phyloP scores from a whole-genome alignment of 2,113 vertebrate genomes.

The Rhinolophus ferrumequinum region DNA sequence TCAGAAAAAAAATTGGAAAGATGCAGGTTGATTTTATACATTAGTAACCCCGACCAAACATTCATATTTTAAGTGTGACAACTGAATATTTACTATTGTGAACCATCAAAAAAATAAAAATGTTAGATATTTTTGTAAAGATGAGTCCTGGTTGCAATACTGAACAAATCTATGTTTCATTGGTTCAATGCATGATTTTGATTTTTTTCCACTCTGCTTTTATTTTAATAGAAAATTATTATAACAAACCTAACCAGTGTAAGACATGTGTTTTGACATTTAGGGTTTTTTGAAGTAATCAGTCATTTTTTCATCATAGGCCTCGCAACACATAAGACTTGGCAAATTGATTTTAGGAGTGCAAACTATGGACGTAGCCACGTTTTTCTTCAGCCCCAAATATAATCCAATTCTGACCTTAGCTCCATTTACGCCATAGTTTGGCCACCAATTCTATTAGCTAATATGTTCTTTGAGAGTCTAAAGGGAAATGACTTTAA shows the following conservation, averaged over 20 bases:
- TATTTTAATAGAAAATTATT: not conserved
- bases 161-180: not conserved
- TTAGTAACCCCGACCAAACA: not conserved
- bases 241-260: not conserved
- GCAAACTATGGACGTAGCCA: not conserved
- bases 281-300: not conserved
- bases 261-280: not conserved
- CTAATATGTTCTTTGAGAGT: constrained; percentile 9
- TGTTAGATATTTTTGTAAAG: not conserved
- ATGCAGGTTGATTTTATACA: not conserved
- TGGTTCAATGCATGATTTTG: not conserved
- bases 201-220: not conserved
- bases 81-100: not conserved
- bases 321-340: not conserved
- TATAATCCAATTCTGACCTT: constrained; percentile 26
- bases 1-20: not conserved
- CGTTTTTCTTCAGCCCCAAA: not conserved
- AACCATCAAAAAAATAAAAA: not conserved
- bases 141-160: not conserved
- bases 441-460: constrained; percentile 17
- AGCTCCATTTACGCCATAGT: not conserved
- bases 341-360: not conserved
- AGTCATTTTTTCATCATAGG: not conserved
- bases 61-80: not conserved
- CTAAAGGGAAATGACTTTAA: not conserved